Evolutionary conservation across 2,888 invertebrate species (phyloP), one percentile per base, ranked within the genome.

Genomic region (Lasiommata megera): DNA sequence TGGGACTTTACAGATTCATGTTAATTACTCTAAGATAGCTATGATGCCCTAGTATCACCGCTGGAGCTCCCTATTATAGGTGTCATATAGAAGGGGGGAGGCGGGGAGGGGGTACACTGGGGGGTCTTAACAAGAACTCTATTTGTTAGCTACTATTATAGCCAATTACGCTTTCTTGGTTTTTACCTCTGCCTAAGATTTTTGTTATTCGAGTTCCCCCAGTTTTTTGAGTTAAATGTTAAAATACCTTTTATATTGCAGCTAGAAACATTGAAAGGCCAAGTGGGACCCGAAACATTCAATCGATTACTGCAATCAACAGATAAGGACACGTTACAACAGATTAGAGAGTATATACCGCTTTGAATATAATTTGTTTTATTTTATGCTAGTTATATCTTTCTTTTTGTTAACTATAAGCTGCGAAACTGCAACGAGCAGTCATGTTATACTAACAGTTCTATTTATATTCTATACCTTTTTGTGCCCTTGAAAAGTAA

Each of bases 231-330:
- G n/a, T 23, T 23, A 23, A 23, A 23, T 23, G 2, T 23, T 23
- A 23, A 23, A 23, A 23, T 5, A 23, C 23, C 5, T 23, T 58
- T 56, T 56, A 43, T 67, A 65, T 88, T 88, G 18, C 89, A 96
- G 94, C 80, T 96, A 66, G 92, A 92, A 63, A 92, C 93, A 14
- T 84, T 97, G 60, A 94, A 94, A 72, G 91, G 91, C 60, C 94
- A 95, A 78, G 86, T 96, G n/a, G 97, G 97, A 0, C 91, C 92
- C n/a, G 92, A 92, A 46, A 93, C 93, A 8, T 98, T 96, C 78
- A 93, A 95, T 58, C 94, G 94, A 57, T 87, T 97, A 53, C 84
- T 97, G 72, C 93, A 93, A 54, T 93, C 93, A 1, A 93, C 96
- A 0, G 95, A 96, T 69, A 91, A 92, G 2, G 95, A 95, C 66